A percentile compares a stretch with the other conserved stretches of the same genome.
Conservation (phyloP, 1,140 invertebrate genomes). For the Solen grandis region DNA sequence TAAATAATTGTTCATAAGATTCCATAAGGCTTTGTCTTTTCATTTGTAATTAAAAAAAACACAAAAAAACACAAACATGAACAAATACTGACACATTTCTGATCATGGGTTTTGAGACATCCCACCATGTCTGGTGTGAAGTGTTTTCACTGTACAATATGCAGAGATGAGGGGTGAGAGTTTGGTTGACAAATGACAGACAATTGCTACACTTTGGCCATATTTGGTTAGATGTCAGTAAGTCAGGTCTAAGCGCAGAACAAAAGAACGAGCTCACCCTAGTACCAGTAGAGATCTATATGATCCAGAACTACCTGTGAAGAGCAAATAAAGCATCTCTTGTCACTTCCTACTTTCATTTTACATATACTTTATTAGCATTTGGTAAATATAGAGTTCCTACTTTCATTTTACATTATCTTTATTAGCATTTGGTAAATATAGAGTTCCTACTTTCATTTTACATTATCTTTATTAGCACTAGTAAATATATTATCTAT, state of each 20-base stretch:
- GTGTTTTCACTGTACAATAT: too few relatives aligned
- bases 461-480: slow-evolving; percentile 33
- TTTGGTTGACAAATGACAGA: too few relatives aligned
- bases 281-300: slow-evolving; percentile 75
- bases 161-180: neutral
- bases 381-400: slow-evolving; percentile 10
- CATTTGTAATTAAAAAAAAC: too few relatives aligned
- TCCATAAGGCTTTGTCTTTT: too few relatives aligned
- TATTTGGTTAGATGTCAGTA: slow-evolving; percentile 44
- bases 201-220: neutral
- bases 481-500: too few relatives aligned
- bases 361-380: slow-evolving; percentile 36
- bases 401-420: slow-evolving; percentile 55
- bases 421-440: neutral
- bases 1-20: too few relatives aligned
- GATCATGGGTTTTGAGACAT: too few relatives aligned
- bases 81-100: too few relatives aligned
- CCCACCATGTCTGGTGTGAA: too few relatives aligned
- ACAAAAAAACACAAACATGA: too few relatives aligned
- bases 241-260: slow-evolving; percentile 50
- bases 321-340: slow-evolving; percentile 60
- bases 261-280: slow-evolving; percentile 60
- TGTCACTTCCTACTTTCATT: slow-evolving; percentile 52
- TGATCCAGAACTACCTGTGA: slow-evolving; percentile 75
- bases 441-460: slow-evolving; percentile 53